phyloP scores from a whole-genome alignment of 2,113 vertebrate genomes.

The Typhlomys cinereus region DNA sequence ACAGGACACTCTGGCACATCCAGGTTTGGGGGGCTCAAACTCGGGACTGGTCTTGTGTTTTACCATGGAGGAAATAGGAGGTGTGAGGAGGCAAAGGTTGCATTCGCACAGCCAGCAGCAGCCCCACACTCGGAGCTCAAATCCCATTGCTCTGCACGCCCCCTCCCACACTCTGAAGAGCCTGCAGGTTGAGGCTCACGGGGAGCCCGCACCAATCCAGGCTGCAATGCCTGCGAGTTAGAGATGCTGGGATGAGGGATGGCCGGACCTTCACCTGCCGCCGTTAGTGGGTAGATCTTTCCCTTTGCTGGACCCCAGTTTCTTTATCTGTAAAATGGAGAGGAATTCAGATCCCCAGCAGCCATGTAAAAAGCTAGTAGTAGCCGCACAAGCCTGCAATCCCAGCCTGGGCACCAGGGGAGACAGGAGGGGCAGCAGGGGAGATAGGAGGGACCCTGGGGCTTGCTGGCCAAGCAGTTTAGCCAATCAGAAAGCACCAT shows the following conservation, averaged over 20 bases:
- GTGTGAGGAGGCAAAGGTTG: neutral
- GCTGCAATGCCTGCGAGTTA: too few species aligned
- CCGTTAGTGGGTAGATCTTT: neutral
- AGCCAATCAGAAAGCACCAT: neutral
- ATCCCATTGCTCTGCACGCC: neutral
- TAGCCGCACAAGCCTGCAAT: neutral
- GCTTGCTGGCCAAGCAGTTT: neutral
- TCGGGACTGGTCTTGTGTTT: neutral
- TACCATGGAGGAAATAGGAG: neutral
- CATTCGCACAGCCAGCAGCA: neutral
- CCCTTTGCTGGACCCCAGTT: neutral
- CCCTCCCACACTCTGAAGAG: neutral
- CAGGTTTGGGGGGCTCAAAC: neutral
- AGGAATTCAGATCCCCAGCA: neutral
- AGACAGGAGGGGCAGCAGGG: too few species aligned
- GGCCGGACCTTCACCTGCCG: too few species aligned
- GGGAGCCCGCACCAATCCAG: neutral
- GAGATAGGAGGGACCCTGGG: too few species aligned
- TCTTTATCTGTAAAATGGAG: neutral
- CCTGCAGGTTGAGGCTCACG: neutral
- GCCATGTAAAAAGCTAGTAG: neutral
- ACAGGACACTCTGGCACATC: fast-evolving
- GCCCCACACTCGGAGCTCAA: neutral
- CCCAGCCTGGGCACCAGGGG: neutral
- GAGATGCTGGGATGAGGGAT: too few species aligned